These are phyloP conservation scores for Neoitamus cyanurus DNA, from an alignment of 2,888 invertebrate species.

Conservation along the genomic window DNA sequence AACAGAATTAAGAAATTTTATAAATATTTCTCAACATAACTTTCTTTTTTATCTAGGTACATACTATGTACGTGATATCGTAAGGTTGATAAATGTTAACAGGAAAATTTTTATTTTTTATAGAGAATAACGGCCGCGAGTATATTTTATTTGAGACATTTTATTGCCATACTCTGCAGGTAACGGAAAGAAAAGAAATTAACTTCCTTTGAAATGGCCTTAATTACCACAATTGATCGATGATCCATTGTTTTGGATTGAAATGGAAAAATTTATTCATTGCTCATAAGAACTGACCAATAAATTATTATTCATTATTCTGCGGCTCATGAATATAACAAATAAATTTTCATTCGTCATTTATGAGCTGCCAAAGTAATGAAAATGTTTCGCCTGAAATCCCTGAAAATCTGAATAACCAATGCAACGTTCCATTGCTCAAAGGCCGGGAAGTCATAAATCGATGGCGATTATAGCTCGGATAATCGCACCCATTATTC, in stretches of 20 bases:
- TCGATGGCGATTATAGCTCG: not conserved
- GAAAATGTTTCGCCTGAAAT: not conserved
- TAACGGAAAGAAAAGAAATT: not conserved
- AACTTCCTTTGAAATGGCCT: not conserved
- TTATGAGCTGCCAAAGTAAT: not conserved
- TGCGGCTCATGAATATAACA: not conserved
- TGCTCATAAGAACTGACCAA: not conserved
- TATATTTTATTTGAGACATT: not conserved
- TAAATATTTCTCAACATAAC: too few species aligned
- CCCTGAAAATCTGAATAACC: not conserved
- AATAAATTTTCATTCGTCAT: not conserved
- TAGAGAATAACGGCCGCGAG: not conserved
- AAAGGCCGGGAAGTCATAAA: not conserved
- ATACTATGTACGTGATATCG: too few species aligned
- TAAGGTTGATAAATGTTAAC: too few species aligned
- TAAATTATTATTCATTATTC: not conserved
- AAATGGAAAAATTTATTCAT: not conserved
- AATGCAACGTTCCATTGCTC: not conserved
- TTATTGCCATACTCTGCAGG: not conserved
- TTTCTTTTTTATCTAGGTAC: too few species aligned
- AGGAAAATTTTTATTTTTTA: not conserved
- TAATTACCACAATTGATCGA: not conserved
- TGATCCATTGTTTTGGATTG: not conserved
- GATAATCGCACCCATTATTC: not conserved
- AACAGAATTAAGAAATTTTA: too few species aligned